Base-by-base conservation (phyloP, 2,888 invertebrate genomes). In the Seira ritae region DNA sequence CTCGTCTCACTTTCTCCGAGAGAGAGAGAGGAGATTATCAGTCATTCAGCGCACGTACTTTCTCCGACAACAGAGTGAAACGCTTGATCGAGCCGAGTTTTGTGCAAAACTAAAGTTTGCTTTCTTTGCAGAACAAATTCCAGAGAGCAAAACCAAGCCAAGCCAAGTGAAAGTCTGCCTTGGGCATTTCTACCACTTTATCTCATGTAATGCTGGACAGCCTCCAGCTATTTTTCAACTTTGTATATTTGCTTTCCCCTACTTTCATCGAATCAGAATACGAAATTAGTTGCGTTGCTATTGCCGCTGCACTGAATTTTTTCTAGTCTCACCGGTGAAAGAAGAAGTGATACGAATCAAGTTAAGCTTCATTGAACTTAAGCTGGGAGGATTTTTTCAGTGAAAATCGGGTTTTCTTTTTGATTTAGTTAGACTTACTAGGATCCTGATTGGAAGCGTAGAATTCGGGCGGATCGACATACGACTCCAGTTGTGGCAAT, bases 1-100 rank as follows among this genome's bases (percentile, higher is more conserved):
- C 12, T 3, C 50, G 50, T 50, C 50, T 12, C 50, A 50, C 50
- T 50, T n/a, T 42, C 31, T 62, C 24, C 19, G 15, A 37, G 78
- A 84, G 68, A 37, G 50, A 84, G 77, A 78, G 65, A 70, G 71
- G 71, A 66, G 71, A 75, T 84, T 62, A 81, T 81, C 78, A 79
- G 84, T 60, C 68, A 84, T 84, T 81, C 84, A 42, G 22, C 50
- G 42, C 84, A 84, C 84, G 84, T 81, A 37, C 17, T 77, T 84
- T 73, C 67, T 68, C 17, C 77, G 84, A 80, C 55, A 31, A 67
- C 77, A 81, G 60, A 2, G 31, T 8, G 8, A 31, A 76, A 79
- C 74, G 84, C 84, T 80, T 84, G 73, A 73, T 62, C 79, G 75
- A 37, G 31, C 46, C 79, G 75, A 37, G 31, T 84, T 75, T 50